These are phyloP conservation scores for Drosophila truncata DNA, from an alignment of 1,140 invertebrate genomes.

Conservation along the genomic window DNA sequence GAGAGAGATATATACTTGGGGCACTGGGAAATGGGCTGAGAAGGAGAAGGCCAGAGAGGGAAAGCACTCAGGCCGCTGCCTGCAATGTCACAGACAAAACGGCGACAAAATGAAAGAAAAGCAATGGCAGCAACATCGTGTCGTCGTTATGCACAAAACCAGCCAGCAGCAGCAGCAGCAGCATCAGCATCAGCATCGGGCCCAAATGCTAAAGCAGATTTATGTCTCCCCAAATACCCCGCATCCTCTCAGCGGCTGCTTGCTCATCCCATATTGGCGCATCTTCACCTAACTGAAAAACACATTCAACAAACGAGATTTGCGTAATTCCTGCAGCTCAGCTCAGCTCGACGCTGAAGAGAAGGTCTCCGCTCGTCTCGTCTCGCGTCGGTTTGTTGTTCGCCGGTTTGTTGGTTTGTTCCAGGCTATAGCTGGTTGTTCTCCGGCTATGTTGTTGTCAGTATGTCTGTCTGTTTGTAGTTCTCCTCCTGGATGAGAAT, in stretches of 20 bases:
- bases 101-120: slow-evolving; percentile 71
- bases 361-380: slow-evolving; percentile 65
- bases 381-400: slow-evolving; percentile 52
- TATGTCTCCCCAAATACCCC: slow-evolving; percentile 50
- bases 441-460: slow-evolving; percentile 34
- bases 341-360: slow-evolving; percentile 28
- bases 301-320: slow-evolving; percentile 84
- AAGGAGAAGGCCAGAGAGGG: slow-evolving; percentile 15
- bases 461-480: slow-evolving; percentile 17
- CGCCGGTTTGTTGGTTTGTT: slow-evolving; percentile 29
- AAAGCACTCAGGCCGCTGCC: slow-evolving; percentile 55
- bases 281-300: slow-evolving; percentile 82
- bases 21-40: slow-evolving; percentile 4
- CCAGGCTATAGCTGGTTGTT: slow-evolving; percentile 29
- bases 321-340: slow-evolving; percentile 83
- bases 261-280: slow-evolving; percentile 64
- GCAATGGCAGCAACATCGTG: slow-evolving; percentile 78
- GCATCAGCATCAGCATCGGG: slow-evolving; percentile 2
- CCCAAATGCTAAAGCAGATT: slow-evolving; percentile 81
- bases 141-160: slow-evolving; percentile 76
- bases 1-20: slow-evolving; percentile 14
- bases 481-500: slow-evolving; percentile 14
- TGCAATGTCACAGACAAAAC: slow-evolving; percentile 82
- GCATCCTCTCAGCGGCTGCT: not conserved
- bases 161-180: slow-evolving; percentile 21